Base-by-base conservation (phyloP, 2,888 invertebrate species). In the Autographa gamma region DNA sequence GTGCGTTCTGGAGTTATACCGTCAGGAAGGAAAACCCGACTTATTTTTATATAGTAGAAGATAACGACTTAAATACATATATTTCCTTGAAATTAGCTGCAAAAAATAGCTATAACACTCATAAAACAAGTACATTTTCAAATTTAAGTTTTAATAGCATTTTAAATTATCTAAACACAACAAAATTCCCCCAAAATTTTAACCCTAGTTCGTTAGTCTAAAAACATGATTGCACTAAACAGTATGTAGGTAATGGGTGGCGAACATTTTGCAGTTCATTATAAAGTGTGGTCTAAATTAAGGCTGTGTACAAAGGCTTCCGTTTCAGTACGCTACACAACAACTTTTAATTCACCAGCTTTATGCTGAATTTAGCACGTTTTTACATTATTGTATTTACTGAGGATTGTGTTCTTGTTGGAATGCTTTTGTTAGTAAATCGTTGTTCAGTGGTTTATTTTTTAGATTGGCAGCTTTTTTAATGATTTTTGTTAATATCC, bases 281-380 rank as follows among this genome's bases (percentile, higher is more conserved):
- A 63, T 61, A 34, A 60, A 65, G 25, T 34, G 58, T 32, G 41
- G 60, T 63, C 34, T 63, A 61, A 74, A 71, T 71, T 56, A 70
- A 63, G 38, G 60, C 48, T 70, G 60, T 74, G 9, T 25, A 66
- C 63, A 71, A 74, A 74, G 71, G 63, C 25, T 63, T 70, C 63
- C 63, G 54, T 19, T 66, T 52, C 7, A 52, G 38, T 48, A n/a
- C 48, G 43, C 52, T 56, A 66, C 14, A 34, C 34, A 7, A 56
- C n/a, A 52, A 32, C 52, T 74, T 16, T 71, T 52, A 54, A 54
- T 19, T 54, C 54, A 54, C 54, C 54, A 54, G 54, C 18, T 54
- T 54, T 54, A 54, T 54, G 19, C 54, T 19, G 48, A 54, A 19
- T 54, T 54, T 11, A 54, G 54, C 19, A 54, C 54, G 54, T 54